Percentiles rank a stretch among this genome's conserved stretches.
Conservation (phyloP, 2,888 invertebrate species). For the Caenorhabditis sp. region DNA sequence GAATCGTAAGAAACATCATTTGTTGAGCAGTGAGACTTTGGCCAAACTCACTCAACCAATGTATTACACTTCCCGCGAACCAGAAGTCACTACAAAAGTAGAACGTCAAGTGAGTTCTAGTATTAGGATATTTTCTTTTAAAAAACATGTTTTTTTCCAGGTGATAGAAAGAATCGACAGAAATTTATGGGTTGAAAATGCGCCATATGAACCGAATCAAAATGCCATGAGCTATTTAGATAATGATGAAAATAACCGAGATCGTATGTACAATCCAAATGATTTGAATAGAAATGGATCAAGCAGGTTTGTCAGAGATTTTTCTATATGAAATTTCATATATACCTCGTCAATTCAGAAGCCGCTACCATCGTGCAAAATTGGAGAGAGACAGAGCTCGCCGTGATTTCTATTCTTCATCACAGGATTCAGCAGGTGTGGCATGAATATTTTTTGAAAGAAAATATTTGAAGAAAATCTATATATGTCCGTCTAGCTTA, state of each 20-base stretch:
- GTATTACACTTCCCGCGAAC: constrained; percentile 50
- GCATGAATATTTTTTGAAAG: constrained; percentile 23
- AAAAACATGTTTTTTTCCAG: constrained; percentile 19
- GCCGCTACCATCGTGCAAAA: constrained; percentile 53
- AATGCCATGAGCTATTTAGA: constrained; percentile 48
- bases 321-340: not conserved
- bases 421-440: constrained; percentile 57
- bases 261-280: constrained; percentile 51
- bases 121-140: not conserved
- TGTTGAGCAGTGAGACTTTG: constrained; percentile 61
- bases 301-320: constrained; percentile 28
- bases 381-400: constrained; percentile 65
- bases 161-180: constrained; percentile 69
- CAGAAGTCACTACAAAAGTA: constrained; percentile 66
- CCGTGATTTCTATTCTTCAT: constrained; percentile 63
- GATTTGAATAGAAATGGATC: constrained; percentile 51
- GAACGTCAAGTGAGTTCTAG: constrained; percentile 51
- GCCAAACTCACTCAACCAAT: constrained; percentile 65
- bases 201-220: constrained; percentile 43
- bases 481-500: constrained; percentile 7
- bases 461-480: constrained; percentile 10
- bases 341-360: constrained; percentile 20
- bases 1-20: constrained; percentile 51
- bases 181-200: constrained; percentile 64
- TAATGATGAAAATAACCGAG: constrained; percentile 46